These are phyloP conservation scores for Brachyalestes nurse DNA, from an alignment of 2,797 vertebrate genomes.

Conservation along the genomic window DNA sequence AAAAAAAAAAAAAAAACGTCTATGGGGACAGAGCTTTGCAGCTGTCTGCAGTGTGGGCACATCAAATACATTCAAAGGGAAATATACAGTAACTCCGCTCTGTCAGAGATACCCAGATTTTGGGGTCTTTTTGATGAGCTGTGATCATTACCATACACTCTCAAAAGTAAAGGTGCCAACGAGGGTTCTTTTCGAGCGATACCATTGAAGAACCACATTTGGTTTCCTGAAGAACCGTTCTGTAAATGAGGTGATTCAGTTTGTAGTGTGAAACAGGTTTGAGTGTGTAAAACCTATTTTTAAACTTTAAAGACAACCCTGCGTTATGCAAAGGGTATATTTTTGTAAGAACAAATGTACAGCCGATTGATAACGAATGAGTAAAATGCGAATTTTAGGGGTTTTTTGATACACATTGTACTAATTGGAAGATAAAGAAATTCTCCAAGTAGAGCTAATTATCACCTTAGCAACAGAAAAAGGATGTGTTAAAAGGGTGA, in stretches of 20 bases:
- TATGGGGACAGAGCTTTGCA: constrained; percentile 25
- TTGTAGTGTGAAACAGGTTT: too few species aligned
- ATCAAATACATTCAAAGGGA: constrained; percentile 35
- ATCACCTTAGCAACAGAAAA: too few species aligned
- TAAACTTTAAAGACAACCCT: background rate
- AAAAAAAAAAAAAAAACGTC: constrained; percentile 1
- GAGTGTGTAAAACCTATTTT: too few species aligned
- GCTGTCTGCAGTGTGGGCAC: constrained; percentile 44
- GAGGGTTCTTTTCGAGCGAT: background rate
- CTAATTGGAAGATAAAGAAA: too few species aligned
- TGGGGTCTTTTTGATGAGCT: background rate
- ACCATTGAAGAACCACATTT: background rate
- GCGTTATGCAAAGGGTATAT: background rate
- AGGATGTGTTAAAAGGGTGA: too few species aligned
- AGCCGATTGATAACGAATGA: too few species aligned
- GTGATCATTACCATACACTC: background rate
- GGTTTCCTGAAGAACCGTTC: background rate
- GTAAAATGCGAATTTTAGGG: too few species aligned
- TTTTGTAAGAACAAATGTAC: too few species aligned
- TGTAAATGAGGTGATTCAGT: background rate
- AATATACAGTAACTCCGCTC: constrained; percentile 35
- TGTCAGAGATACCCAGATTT: background rate
- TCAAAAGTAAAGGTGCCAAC: background rate
- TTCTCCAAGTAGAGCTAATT: too few species aligned
- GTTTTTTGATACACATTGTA: too few species aligned